Base-by-base conservation (phyloP, 2,797 vertebrate genomes). In the Fistularia commersonii region DNA sequence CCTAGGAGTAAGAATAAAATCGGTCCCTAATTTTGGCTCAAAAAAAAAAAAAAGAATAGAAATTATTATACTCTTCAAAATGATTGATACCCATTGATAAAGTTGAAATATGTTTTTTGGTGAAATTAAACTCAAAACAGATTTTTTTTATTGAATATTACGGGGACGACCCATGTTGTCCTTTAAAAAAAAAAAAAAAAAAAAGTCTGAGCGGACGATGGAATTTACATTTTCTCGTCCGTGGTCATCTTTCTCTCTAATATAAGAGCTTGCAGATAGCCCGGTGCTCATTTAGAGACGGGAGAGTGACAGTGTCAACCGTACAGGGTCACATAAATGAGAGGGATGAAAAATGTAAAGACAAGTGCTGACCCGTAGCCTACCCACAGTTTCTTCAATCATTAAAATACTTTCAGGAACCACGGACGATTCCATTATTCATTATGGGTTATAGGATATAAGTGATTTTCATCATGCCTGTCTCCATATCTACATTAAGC, bases 351-450 rank as follows among this genome's bases (percentile, higher is more conserved):
- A 84, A 82, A 80, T 84, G 79, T 82, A 87, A 88, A 87, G 86
- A 81, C 80, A 64, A 80, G 77, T 82, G 55, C 75, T 89, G 89
- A 92, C 89, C 90, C 87, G 57, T 85, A 76, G 74, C 86, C 64
- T 73, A 64, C 78, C 83, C 76, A 67, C 78, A 58, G 79, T 74
- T 88, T 87, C 78, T 81, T 83, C 86, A 88, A 91, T 90, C 89
- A 91, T 91, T 91, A 91, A 91, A 91, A 90, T 88, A 84, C 75
- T 81, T 80, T 79, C 57, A 64, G 78, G 67, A 84, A 86, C 75
- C 62, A 49, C 47, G 74, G 66, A 81, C 66, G 60, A 87, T 87
- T 88, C 86, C 73, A 72, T 76, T 80, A 76, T 69, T 82, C 87
- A 88, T 91, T 77, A 87, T 81, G 67, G 71, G 73, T 80, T 71